Conservation (phyloP, 2,888 invertebrate genomes). For the Cremastinae sp. region DNA sequence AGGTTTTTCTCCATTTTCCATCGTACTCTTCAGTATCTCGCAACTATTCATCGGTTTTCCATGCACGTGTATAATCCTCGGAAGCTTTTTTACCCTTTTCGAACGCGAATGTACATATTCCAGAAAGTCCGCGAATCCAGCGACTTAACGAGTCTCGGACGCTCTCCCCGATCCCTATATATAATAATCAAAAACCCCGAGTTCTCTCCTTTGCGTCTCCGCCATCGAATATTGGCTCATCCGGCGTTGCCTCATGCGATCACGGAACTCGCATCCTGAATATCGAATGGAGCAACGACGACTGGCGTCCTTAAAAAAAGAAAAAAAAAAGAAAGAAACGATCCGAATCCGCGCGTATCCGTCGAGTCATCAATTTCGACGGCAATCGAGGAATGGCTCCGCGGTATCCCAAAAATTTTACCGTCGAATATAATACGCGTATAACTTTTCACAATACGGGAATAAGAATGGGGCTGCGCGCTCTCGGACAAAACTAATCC, state of each 20-base stretch:
- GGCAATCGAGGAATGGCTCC: background rate
- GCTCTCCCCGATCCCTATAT: conserved; percentile 22
- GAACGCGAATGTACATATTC: background rate
- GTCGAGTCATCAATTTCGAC: background rate
- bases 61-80: conserved; percentile 58
- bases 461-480: conserved; percentile 1
- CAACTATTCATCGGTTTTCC: conserved; percentile 71
- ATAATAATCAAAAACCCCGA: conserved; percentile 54
- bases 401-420: background rate
- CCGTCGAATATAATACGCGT: conserved; percentile 6
- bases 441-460: conserved; percentile 28
- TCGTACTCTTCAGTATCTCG: conserved; percentile 72
- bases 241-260: conserved; percentile 12
- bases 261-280: background rate
- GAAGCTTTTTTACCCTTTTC: conserved; percentile 60
- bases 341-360: background rate
- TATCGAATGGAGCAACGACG: background rate
- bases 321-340: conserved; percentile 1
- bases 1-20: conserved; percentile 65
- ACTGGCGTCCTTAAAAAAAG: background rate
- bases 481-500: conserved; percentile 33
- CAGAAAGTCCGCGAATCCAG: conserved; percentile 1
- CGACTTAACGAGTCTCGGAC: conserved; percentile 10
- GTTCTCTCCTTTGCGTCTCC: conserved; percentile 25
- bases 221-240: conserved; percentile 14